These are phyloP conservation scores for Rafetus swinhoei DNA, from an alignment of 2,113 vertebrate genomes.

Conservation along the genomic window DNA sequence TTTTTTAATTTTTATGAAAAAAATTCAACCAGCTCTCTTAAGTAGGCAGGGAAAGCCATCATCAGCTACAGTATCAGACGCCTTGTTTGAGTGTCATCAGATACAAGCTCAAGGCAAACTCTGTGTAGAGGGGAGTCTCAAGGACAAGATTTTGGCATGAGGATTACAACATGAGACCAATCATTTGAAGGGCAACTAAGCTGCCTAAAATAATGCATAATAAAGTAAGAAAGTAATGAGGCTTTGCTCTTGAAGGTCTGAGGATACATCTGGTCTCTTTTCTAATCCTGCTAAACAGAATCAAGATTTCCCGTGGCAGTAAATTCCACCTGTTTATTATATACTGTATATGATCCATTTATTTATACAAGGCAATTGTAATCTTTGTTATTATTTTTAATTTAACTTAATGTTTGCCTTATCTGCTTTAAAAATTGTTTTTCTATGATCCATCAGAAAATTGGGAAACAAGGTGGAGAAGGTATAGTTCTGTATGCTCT, in stretches of 20 bases:
- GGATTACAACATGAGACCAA: too few species aligned
- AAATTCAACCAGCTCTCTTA: neutral
- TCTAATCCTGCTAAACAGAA: neutral
- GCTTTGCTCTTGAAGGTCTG: neutral
- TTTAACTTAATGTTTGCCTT: neutral
- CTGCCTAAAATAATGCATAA: too few species aligned
- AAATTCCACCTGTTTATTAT: neutral
- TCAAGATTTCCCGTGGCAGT: neutral
- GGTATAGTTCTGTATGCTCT: slow-evolving; percentile 5
- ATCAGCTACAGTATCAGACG: neutral
- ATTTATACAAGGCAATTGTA: neutral
- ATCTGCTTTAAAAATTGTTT: neutral
- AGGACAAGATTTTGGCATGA: too few species aligned
- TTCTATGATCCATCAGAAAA: slow-evolving; percentile 2
- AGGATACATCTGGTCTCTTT: neutral
- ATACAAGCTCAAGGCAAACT: neutral
- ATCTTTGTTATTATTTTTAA: neutral
- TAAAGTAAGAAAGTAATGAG: neutral
- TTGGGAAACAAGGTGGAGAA: neutral
- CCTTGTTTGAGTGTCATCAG: too few species aligned
- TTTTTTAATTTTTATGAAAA: neutral
- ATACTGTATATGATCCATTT: neutral
- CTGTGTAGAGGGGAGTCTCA: rapidly evolving
- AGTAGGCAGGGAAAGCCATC: neutral
- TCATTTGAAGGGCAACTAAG: too few species aligned